Conservation (phyloP, 2,797 vertebrate genomes). For the Chromobotia macracanthus region DNA sequence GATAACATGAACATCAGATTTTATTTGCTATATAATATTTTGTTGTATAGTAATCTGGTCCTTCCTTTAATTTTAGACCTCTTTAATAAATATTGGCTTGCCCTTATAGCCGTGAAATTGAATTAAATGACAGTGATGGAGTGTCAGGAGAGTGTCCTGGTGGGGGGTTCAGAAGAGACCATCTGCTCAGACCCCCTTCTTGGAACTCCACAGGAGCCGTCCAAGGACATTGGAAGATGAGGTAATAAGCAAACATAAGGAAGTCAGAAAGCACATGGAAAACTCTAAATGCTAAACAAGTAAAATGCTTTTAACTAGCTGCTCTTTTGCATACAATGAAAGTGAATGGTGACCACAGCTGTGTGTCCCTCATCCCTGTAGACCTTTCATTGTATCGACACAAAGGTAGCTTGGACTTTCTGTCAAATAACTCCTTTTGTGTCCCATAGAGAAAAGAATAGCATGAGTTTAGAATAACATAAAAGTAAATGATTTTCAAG, state of each 20-base stretch:
- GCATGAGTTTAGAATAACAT: background rate
- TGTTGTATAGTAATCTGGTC: background rate
- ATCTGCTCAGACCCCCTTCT: conserved; percentile 45
- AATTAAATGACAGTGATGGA: conserved; percentile 30
- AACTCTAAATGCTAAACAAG: background rate
- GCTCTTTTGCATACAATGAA: background rate
- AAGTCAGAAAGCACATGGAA: background rate
- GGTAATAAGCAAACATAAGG: conserved; percentile 38
- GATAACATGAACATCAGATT: too few relatives aligned
- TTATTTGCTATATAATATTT: background rate
- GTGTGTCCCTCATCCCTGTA: background rate
- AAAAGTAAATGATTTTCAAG: background rate
- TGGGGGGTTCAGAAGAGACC: conserved; percentile 34
- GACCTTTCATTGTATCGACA: background rate
- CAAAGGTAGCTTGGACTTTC: background rate
- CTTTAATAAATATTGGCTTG: background rate
- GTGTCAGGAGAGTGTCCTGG: background rate
- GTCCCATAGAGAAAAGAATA: background rate
- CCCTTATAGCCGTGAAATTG: background rate
- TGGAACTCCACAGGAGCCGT: conserved; percentile 24
- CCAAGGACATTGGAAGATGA: conserved; percentile 23
- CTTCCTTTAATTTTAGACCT: too few relatives aligned
- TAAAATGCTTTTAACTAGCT: background rate
- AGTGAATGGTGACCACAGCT: background rate
- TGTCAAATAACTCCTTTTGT: background rate